phyloP scores from a whole-genome alignment of 2,113 vertebrate species.

The Drymodes brunneopygia region DNA sequence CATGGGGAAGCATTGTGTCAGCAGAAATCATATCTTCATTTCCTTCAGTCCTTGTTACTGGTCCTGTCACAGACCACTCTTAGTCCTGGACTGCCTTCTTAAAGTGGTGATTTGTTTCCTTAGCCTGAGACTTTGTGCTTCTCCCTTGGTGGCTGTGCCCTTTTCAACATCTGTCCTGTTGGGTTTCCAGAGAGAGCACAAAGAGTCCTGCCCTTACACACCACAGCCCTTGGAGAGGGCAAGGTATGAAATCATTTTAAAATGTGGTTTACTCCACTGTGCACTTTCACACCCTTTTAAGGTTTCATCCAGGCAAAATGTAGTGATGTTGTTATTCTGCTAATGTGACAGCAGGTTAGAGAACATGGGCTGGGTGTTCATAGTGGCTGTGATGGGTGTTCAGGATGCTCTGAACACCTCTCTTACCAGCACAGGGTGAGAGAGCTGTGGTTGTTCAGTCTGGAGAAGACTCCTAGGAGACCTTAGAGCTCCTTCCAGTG shows the following conservation, averaged over 20 bases:
- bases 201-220: background rate
- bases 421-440: background rate
- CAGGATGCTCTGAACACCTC: background rate
- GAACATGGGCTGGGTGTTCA: background rate
- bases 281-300: accelerated
- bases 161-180: background rate
- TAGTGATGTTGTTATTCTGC: background rate
- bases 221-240: background rate
- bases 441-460: background rate
- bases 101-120: background rate
- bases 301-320: background rate
- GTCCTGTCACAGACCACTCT: background rate
- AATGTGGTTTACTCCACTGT: background rate
- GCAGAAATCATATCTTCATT: background rate
- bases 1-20: background rate
- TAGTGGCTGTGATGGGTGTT: background rate
- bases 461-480: background rate
- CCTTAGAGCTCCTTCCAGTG: background rate
- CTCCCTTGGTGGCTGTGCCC: background rate
- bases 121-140: background rate
- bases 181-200: accelerated
- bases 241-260: background rate
- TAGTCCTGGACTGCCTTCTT: background rate
- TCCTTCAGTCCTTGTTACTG: background rate
- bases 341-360: background rate